Evolutionary conservation across 2,797 vertebrate genomes (phyloP).

Genomic region (Buceros bicornis): DNA sequence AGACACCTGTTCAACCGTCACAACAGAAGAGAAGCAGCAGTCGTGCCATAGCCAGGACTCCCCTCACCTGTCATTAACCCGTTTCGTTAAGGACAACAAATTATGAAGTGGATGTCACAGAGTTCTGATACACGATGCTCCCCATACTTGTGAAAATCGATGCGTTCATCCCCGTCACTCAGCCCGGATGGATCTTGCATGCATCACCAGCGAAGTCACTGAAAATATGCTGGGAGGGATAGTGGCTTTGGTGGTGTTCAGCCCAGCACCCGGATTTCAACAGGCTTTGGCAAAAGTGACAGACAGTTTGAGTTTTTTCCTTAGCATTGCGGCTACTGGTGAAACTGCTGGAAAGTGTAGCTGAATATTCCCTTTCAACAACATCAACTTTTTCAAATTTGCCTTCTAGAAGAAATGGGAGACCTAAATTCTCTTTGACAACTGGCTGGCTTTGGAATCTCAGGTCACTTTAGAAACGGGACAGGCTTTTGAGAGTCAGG

Average conservation of each 20-base stretch:
- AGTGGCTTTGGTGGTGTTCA: not conserved
- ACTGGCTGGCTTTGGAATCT: not conserved
- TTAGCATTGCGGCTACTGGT: not conserved
- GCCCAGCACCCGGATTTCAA: fast-evolving
- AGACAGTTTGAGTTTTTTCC: not conserved
- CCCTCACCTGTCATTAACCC: not conserved
- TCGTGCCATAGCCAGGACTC: not conserved
- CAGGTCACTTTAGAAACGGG: not conserved
- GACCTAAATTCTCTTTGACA: not conserved
- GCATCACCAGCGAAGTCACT: fast-evolving
- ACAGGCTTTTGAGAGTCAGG: not conserved
- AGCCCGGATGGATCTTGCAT: not conserved
- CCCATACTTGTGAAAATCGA: not conserved
- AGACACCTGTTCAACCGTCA: not conserved
- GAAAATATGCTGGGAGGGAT: fast-evolving
- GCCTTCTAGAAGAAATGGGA: not conserved
- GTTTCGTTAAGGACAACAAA: not conserved
- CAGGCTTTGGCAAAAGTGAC: fast-evolving
- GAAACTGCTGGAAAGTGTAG: not conserved
- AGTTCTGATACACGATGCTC: not conserved
- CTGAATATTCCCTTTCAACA: not conserved
- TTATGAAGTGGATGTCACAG: not conserved
- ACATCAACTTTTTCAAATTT: not conserved
- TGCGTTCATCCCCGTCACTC: not conserved
- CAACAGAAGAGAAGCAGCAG: not conserved